These are phyloP conservation scores for Hystrix brachyura DNA, from an alignment of 2,113 vertebrate genomes.

Conservation along the genomic window DNA sequence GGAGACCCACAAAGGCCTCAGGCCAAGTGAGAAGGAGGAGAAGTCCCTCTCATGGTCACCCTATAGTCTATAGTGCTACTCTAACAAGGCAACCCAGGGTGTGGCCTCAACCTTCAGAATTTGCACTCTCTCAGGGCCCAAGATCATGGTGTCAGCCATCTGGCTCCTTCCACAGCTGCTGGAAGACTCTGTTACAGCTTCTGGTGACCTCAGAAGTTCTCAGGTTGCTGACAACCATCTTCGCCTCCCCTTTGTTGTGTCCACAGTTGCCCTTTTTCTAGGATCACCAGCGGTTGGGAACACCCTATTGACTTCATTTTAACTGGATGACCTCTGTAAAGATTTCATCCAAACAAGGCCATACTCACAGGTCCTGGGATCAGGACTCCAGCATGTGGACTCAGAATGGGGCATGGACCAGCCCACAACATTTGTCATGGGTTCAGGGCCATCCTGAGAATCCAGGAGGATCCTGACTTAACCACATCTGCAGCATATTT, in stretches of 20 bases:
- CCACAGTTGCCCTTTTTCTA: not conserved
- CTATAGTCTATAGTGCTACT: rapidly evolving
- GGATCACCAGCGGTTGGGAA: not conserved
- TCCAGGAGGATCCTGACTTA: not conserved
- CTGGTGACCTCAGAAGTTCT: not conserved
- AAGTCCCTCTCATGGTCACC: rapidly evolving
- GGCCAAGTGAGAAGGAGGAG: rapidly evolving
- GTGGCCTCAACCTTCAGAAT: not conserved
- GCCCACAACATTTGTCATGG: not conserved
- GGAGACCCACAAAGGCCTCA: not conserved
- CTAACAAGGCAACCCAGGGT: not conserved
- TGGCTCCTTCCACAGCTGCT: not conserved
- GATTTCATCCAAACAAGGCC: not conserved
- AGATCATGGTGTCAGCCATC: rapidly evolving
- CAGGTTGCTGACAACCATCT: rapidly evolving
- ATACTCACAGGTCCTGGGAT: not conserved
- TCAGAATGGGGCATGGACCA: not conserved
- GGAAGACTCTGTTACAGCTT: not conserved
- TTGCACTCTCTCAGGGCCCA: not conserved
- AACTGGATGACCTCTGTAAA: not conserved
- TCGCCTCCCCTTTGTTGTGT: rapidly evolving
- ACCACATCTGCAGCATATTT: not conserved
- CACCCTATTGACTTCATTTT: not conserved
- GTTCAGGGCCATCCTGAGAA: not conserved
- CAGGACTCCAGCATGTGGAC: too few species aligned